Percentiles rank a stretch among this genome's conserved stretches.
phyloP scores from a whole-genome alignment of 2,113 vertebrate species.

The Perca schrenkii region DNA sequence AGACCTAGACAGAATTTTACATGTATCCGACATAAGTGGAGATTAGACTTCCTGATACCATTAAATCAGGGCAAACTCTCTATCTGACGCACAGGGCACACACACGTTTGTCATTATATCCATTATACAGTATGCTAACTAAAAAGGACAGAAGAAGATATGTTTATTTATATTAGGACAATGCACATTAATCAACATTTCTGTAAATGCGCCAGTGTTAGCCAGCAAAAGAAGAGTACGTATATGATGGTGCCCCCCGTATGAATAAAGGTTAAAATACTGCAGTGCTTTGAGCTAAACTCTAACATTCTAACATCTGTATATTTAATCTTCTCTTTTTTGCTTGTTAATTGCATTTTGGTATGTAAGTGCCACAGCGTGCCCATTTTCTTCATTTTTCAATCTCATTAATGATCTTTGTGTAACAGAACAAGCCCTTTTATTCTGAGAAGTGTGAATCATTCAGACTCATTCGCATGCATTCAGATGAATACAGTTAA shows the following conservation, averaged over 20 bases:
- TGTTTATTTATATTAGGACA: too few relatives aligned
- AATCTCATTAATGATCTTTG: conserved; percentile 2
- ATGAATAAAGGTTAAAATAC: not conserved
- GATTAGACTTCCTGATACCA: not conserved
- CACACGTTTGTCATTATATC: not conserved
- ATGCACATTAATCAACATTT: too few relatives aligned
- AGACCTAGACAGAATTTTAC: not conserved
- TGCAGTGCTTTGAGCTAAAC: not conserved
- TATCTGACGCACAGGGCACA: not conserved
- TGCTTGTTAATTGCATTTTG: conserved; percentile 6
- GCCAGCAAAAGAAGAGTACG: not conserved
- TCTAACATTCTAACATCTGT: not conserved
- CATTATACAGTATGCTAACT: not conserved
- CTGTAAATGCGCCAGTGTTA: too few relatives aligned
- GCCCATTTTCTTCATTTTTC: not conserved
- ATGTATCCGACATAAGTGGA: not conserved
- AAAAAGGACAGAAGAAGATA: too few relatives aligned
- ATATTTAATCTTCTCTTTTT: conserved; percentile 15
- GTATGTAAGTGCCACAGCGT: not conserved
- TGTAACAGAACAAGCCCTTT: not conserved
- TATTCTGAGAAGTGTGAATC: conserved; percentile 1
- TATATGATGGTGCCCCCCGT: not conserved
- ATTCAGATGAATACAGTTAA: not conserved
- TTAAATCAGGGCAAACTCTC: not conserved
- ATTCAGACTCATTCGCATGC: not conserved